Base-by-base conservation (phyloP, 1,140 invertebrate species). In the Calephelis nemesis region DNA sequence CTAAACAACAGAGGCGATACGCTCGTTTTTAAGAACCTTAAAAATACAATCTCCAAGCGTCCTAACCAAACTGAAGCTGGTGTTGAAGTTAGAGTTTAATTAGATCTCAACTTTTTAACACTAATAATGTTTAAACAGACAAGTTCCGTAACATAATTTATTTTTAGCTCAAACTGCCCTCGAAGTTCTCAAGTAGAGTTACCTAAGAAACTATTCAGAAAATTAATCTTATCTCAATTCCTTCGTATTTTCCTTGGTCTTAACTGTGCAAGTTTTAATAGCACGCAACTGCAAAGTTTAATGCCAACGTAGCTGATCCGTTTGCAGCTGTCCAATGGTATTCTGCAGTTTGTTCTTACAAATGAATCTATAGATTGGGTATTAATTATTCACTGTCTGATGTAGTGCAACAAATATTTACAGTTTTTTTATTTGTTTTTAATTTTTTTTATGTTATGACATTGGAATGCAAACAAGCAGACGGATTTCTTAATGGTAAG, bases 161-260 rank as follows among this genome's bases (percentile, higher is more conserved):
- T 30, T 30, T 30, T 30, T 30, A 30, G 30, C 2, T 30, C 4
- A 30, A 30, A 30, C 30, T 30, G 30, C 30, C 4, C n/a, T n/a
- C 30, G 4, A 30, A 30, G 4, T 58, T 58, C 19, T 19, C 63
- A 65, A 42, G 69, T 72, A 77, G 82, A 81, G 77, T 82, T 62
- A 60, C 65, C 66, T 54, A 68, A 67, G 74, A 65, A 79, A 83
- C 76, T 83, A 83, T 74, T 77, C 76, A 73, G 81, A 83, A 81
- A 86, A 87, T 84, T 84, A 84, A 84, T 83, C 78, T 84, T 83
- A 82, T 87, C 81, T 83, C 76, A 79, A 80, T 82, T 84, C 82
- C 79, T 74, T 71, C 69, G 69, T 79, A 77, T 82, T 83, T 84
- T 81, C 77, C 76, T 77, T 78, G 80, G 68, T 78, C 75, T 82